phyloP scores from a whole-genome alignment of 1,140 invertebrate species.

The Eciton burchellii region DNA sequence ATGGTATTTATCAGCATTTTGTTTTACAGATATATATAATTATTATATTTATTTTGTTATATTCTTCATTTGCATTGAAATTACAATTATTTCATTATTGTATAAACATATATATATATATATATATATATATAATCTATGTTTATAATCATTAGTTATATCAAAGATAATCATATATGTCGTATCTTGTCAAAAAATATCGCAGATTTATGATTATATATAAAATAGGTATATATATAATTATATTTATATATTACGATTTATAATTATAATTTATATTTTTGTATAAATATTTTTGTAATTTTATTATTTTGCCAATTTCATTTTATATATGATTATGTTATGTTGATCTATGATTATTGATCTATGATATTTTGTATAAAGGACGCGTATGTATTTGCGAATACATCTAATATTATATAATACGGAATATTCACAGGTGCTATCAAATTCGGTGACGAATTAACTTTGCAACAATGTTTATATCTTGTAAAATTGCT shows the following conservation, averaged over 20 bases:
- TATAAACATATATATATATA: too few relatives aligned
- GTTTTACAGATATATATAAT: slow-evolving; percentile 41
- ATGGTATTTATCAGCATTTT: slow-evolving; percentile 73
- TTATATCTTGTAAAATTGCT: slow-evolving; percentile 76
- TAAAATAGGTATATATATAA: too few relatives aligned
- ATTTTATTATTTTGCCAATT: neutral
- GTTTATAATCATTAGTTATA: slow-evolving; percentile 33
- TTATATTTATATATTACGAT: too few relatives aligned
- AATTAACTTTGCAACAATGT: slow-evolving; percentile 78
- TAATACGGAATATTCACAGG: slow-evolving; percentile 72
- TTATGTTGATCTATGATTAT: too few relatives aligned
- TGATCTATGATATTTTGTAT: too few relatives aligned
- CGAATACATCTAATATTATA: neutral
- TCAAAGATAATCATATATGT: neutral
- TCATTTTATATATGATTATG: too few relatives aligned
- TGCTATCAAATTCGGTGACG: slow-evolving; percentile 84
- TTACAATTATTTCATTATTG: too few relatives aligned
- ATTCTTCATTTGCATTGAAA: too few relatives aligned
- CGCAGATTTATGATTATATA: neutral
- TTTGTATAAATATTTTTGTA: neutral
- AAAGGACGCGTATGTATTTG: too few relatives aligned
- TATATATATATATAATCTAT: too few relatives aligned
- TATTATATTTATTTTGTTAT: neutral
- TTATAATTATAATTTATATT: too few relatives aligned
- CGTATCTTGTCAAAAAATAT: neutral